Conservation (phyloP, 1,140 invertebrate genomes). For the Bilobella aurantiaca region DNA sequence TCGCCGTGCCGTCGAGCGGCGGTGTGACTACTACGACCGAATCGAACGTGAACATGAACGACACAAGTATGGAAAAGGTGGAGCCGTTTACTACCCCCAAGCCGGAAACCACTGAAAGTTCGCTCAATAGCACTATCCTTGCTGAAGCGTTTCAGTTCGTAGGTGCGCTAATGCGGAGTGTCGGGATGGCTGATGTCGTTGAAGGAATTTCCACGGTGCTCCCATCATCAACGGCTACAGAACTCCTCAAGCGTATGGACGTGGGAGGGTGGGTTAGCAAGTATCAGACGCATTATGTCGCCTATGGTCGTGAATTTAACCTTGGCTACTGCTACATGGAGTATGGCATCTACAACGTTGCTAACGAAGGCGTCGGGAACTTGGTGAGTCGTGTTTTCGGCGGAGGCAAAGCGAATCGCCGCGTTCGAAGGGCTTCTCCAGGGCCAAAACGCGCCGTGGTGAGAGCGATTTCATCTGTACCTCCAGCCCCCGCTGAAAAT, state of each 20-base stretch:
- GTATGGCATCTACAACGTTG: constrained; percentile 31
- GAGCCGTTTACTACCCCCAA: constrained; percentile 11
- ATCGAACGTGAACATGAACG: neutral
- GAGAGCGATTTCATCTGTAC: neutral
- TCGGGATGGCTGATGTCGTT: constrained; percentile 28
- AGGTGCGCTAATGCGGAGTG: constrained; percentile 19
- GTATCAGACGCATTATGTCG: constrained; percentile 28
- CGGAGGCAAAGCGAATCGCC: constrained; percentile 10
- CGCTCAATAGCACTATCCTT: constrained; percentile 29
- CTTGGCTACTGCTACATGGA: constrained; percentile 35
- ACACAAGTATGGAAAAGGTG: constrained; percentile 13
- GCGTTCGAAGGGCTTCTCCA: neutral
- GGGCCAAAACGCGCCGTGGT: neutral
- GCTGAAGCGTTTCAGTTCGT: constrained; percentile 33
- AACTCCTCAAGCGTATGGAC: constrained; percentile 31
- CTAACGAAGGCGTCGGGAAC: constrained; percentile 28
- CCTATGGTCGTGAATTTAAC: constrained; percentile 30
- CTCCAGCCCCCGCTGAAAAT: neutral
- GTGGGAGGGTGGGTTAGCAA: constrained; percentile 30
- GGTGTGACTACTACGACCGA: neutral
- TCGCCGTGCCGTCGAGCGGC: neutral
- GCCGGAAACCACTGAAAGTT: constrained; percentile 7
- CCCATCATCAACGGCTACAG: constrained; percentile 24
- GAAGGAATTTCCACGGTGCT: constrained; percentile 27
- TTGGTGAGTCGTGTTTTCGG: constrained; percentile 20